Evolutionary conservation across 2,888 invertebrate genomes (phyloP).

Genomic region (Yponomeuta malinellus): DNA sequence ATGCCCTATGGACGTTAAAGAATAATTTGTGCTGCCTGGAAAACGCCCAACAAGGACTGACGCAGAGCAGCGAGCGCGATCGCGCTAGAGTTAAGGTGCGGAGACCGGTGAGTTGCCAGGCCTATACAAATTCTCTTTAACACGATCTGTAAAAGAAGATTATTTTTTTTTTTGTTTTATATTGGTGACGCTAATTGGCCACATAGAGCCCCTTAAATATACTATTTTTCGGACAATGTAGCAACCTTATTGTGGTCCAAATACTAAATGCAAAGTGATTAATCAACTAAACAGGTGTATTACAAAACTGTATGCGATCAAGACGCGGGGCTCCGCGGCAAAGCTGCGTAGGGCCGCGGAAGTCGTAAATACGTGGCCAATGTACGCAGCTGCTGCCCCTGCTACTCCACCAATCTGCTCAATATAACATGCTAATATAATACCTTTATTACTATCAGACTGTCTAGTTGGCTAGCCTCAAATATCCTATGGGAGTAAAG

Average conservation of each 20-base stretch:
- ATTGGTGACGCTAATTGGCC: no score
- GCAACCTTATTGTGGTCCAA: constrained; percentile 2
- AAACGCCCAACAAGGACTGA: no score
- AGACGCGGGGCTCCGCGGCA: constrained; percentile 37
- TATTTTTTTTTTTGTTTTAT: no score
- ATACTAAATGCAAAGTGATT: constrained; percentile 38
- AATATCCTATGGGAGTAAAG: constrained; percentile 1
- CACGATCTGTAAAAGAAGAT: no score
- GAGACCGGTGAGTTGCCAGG: no score
- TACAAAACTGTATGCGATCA: constrained; percentile 39
- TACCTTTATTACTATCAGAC: constrained; percentile 11
- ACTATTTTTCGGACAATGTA: background rate
- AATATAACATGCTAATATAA: constrained; percentile 16
- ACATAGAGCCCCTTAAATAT: no score
- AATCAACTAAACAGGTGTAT: constrained; percentile 65
- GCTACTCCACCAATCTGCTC: constrained; percentile 6
- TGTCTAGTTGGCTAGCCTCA: background rate
- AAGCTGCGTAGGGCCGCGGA: constrained; percentile 50
- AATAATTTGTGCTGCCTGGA: no score
- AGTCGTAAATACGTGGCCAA: constrained; percentile 52
- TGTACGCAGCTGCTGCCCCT: constrained; percentile 1
- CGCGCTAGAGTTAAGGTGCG: no score
- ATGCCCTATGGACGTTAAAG: no score
- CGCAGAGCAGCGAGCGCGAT: no score
- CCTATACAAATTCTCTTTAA: no score